A percentile compares a stretch with the other conserved stretches of the same genome.
These are phyloP conservation scores for Castor canadensis DNA, from an alignment of 2,113 vertebrate genomes.

Conservation along the genomic window DNA sequence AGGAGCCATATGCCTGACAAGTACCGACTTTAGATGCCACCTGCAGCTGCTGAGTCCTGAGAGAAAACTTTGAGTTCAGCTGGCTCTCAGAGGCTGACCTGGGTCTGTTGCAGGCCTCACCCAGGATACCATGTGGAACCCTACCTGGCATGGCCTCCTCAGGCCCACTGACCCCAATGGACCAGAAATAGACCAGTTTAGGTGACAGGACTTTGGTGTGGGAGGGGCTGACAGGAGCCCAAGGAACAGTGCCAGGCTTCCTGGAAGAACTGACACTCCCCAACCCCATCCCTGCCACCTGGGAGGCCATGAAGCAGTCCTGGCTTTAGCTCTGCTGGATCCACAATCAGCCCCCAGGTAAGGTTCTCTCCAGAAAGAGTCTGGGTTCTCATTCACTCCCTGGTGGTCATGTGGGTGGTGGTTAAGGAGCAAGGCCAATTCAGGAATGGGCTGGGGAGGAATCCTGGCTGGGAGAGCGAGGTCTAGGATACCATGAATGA, in stretches of 20 bases:
- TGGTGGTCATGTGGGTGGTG: background rate
- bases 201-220: background rate
- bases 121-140: background rate
- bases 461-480: background rate
- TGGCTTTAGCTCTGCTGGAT: background rate
- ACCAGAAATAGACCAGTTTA: background rate
- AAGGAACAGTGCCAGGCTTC: no score
- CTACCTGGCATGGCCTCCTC: background rate
- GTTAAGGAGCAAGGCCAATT: background rate
- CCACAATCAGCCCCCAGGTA: background rate
- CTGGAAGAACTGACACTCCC: no score
- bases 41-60: background rate
- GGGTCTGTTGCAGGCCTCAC: background rate
- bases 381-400: background rate
- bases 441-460: background rate
- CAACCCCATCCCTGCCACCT: background rate
- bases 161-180: background rate
- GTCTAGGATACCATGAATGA: background rate
- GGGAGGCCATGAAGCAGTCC: no score
- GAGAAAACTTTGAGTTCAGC: background rate
- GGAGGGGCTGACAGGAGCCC: no score
- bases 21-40: background rate
- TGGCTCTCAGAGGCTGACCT: background rate
- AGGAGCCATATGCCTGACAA: rapidly evolving
- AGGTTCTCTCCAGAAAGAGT: background rate